Evolutionary conservation across 2,888 invertebrate species (phyloP).

Genomic region (Shargacucullia verbasci): DNA sequence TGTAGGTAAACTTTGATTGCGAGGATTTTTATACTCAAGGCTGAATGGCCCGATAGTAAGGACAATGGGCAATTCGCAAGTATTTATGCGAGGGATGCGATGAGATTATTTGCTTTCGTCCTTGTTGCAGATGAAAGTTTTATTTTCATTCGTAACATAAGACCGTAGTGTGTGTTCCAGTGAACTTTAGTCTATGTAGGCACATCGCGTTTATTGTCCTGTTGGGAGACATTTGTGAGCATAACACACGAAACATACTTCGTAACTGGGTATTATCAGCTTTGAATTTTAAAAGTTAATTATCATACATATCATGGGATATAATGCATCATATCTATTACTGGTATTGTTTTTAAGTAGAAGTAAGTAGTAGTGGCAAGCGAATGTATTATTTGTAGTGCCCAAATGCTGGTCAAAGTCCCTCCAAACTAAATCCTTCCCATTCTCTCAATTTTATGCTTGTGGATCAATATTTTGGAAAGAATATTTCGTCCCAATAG

Average conservation of each 20-base stretch:
- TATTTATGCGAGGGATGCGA: slow-evolving; percentile 42
- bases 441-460: not conserved
- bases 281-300: slow-evolving; percentile 14
- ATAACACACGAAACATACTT: slow-evolving; percentile 32
- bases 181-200: slow-evolving; percentile 29
- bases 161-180: slow-evolving; percentile 26
- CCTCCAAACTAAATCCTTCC: not conserved
- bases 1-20: slow-evolving; percentile 54
- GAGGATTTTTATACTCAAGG: slow-evolving; percentile 42
- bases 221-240: slow-evolving; percentile 20
- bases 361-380: too few species aligned
- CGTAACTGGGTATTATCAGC: slow-evolving; percentile 17
- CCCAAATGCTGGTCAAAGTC: not conserved
- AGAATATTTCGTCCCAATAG: not conserved
- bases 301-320: slow-evolving; percentile 4
- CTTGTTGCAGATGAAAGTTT: slow-evolving; percentile 36
- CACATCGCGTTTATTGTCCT: slow-evolving; percentile 22
- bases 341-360: too few species aligned
- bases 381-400: too few species aligned
- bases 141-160: slow-evolving; percentile 41
- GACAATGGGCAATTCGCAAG: slow-evolving; percentile 47
- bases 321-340: too few species aligned
- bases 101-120: slow-evolving; percentile 43
- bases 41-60: slow-evolving; percentile 34
- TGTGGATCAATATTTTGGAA: not conserved